Evolutionary conservation across 2,888 invertebrate species (phyloP).

Genomic region (Anagyrus pseudococci): DNA sequence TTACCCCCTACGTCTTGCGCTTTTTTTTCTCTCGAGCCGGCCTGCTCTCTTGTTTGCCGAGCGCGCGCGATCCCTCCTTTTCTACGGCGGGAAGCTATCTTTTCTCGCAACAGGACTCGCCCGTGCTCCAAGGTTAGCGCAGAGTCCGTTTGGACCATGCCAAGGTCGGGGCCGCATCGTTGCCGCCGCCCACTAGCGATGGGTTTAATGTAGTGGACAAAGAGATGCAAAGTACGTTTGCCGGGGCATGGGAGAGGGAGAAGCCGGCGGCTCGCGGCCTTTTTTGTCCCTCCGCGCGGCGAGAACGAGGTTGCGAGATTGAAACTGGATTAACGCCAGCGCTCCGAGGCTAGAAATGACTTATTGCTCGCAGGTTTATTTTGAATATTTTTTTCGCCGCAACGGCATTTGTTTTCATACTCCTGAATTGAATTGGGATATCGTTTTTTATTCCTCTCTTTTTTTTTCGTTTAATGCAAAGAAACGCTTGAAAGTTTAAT

Average conservation of each 20-base stretch:
- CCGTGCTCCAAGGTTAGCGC: background rate
- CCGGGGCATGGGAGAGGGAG: no score
- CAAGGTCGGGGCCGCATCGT: conserved; percentile 8
- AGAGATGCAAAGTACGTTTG: conserved; percentile 18
- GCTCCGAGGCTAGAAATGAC: background rate
- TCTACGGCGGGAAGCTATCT: background rate
- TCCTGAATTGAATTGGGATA: background rate
- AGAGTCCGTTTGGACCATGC: background rate
- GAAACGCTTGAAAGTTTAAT: no score
- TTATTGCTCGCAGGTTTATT: background rate
- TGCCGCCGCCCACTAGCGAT: conserved; percentile 1
- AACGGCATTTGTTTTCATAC: conserved; percentile 4
- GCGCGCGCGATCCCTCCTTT: background rate
- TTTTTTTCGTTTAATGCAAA: no score
- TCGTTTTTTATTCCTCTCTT: no score
- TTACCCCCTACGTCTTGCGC: conserved; percentile 1
- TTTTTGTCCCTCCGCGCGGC: background rate
- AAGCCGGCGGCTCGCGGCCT: no score
- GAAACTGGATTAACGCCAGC: conserved; percentile 24
- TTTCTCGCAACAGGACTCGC: background rate
- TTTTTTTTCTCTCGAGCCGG: background rate
- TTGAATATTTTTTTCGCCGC: background rate
- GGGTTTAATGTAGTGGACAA: conserved; percentile 22
- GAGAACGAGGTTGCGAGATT: conserved; percentile 6
- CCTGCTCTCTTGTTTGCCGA: background rate